A percentile compares a stretch with the other conserved stretches of the same genome.
These are phyloP conservation scores for Lepas anatifera DNA, from an alignment of 2,888 invertebrate genomes.

Conservation along the genomic window DNA sequence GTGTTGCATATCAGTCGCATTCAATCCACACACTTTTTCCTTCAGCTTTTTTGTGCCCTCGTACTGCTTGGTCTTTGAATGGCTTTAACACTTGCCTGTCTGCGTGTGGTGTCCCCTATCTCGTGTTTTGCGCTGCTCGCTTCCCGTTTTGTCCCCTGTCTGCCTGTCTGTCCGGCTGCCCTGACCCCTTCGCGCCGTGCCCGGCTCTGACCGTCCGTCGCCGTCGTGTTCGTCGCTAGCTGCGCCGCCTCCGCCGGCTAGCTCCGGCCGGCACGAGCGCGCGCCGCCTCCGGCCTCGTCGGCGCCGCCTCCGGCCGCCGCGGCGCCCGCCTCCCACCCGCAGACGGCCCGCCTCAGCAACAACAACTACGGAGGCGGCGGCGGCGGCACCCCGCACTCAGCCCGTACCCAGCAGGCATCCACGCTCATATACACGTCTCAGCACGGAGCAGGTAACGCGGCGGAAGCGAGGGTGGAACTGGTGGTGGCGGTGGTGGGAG, in stretches of 20 bases:
- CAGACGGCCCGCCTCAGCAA: neutral
- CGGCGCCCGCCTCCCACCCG: neutral
- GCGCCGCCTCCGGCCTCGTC: constrained; percentile 5
- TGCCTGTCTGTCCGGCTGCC: neutral
- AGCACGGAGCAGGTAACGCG: constrained; percentile 49
- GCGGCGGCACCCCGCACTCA: constrained; percentile 45
- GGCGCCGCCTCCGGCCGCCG: neutral
- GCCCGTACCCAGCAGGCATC: constrained; percentile 53
- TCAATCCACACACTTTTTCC: too few relatives aligned
- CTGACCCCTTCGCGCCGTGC: neutral
- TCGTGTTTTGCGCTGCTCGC: neutral
- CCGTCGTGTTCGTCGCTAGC: constrained; percentile 17
- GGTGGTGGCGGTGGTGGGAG: neutral
- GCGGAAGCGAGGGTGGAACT: too few relatives aligned
- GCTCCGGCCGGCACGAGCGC: neutral
- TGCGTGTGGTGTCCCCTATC: neutral
- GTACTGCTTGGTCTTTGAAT: too few relatives aligned
- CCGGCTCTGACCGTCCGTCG: constrained; percentile 8
- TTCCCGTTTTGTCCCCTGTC: neutral
- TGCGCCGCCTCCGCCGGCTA: constrained; percentile 15
- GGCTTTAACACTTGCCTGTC: too few relatives aligned
- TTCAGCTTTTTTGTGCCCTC: too few relatives aligned
- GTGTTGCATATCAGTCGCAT: too few relatives aligned
- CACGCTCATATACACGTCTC: constrained; percentile 72
- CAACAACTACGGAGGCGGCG: constrained; percentile 9